Evolutionary conservation across 1,140 invertebrate species (phyloP), one percentile per base, ranked within the genome.

Genomic region (Halictus rubicundus): DNA sequence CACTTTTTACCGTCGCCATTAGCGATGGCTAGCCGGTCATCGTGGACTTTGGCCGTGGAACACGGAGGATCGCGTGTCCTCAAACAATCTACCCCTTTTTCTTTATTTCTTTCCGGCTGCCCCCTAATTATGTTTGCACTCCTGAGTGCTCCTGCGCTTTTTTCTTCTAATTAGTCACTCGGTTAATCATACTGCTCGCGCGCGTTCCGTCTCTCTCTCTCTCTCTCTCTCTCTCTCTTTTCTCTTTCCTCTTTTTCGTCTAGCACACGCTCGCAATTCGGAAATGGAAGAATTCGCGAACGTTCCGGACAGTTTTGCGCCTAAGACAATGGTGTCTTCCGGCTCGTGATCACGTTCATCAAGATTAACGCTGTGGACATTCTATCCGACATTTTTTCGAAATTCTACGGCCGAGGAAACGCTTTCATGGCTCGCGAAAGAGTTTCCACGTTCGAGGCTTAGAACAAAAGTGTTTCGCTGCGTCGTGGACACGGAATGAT

Each of bases 61-160:
- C 74, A 88, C 88, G 86, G 76, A 77, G 81, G 89, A 92, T 92
- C 90, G 85, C 84, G 84, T 91, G 88, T 92, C 90, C 88, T 91
- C 90, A 91, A 91, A 92, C 90, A 92, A 88, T 90, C 81, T 80
- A 88, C 83, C 87, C 87, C 83, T 90, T 89, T 89, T 91, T 91
- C 87, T 91, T 89, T 85, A 86, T 90, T 87, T 87, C 85, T 68
- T 68, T 76, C 64, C 79, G 72, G 88, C 85, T 71, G 75, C 82
- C 87, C 85, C 88, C 89, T 91, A 91, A 90, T 91, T 91, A 91
- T 91, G 88, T 92, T 92, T 92, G 78, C 88, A 61, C 68, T 86
- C 69, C 84, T 89, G 88, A 90, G 90, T 91, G 87, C 88, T 84
- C 63, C 72, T 69, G 65, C 78, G 66, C 73, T 86, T 90, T 88